Percentiles rank a stretch among this genome's conserved stretches.
These are phyloP conservation scores for Hydropsyche tenuis DNA, from an alignment of 1,140 invertebrate genomes.

Conservation along the genomic window DNA sequence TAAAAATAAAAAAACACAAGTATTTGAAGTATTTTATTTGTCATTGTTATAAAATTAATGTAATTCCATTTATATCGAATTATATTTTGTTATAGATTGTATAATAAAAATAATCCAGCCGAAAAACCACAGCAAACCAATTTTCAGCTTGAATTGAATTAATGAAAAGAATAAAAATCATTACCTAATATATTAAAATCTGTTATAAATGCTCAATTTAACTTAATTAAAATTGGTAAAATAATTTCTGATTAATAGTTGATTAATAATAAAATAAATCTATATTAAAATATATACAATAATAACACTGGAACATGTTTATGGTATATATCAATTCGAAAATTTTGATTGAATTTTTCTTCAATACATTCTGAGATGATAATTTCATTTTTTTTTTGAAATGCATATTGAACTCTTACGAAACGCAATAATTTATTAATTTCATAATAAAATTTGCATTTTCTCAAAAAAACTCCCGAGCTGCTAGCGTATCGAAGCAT, in stretches of 20 bases:
- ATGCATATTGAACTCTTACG: too few relatives aligned
- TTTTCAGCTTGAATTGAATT: background rate
- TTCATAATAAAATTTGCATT: too few relatives aligned
- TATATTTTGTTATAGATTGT: background rate
- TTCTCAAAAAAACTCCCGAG: too few relatives aligned
- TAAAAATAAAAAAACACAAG: background rate
- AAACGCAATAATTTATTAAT: too few relatives aligned
- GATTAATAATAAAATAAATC: constrained; percentile 12
- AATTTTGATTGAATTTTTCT: too few relatives aligned
- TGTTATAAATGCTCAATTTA: constrained; percentile 16
- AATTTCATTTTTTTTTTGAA: background rate
- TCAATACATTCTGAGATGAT: too few relatives aligned
- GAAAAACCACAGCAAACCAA: background rate
- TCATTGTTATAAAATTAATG: background rate
- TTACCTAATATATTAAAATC: background rate
- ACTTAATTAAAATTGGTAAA: constrained; percentile 7
- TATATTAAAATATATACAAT: constrained; percentile 11
- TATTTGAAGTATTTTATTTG: background rate
- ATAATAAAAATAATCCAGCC: background rate
- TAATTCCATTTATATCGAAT: background rate
- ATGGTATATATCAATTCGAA: too few relatives aligned
- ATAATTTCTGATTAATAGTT: too few relatives aligned
- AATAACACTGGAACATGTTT: background rate
- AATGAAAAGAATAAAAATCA: too few relatives aligned
- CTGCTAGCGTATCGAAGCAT: too few relatives aligned